A percentile compares a stretch with the other conserved stretches of the same genome.
Evolutionary conservation across 2,113 vertebrate genomes (phyloP).

Genomic region (Nibea albiflora): DNA sequence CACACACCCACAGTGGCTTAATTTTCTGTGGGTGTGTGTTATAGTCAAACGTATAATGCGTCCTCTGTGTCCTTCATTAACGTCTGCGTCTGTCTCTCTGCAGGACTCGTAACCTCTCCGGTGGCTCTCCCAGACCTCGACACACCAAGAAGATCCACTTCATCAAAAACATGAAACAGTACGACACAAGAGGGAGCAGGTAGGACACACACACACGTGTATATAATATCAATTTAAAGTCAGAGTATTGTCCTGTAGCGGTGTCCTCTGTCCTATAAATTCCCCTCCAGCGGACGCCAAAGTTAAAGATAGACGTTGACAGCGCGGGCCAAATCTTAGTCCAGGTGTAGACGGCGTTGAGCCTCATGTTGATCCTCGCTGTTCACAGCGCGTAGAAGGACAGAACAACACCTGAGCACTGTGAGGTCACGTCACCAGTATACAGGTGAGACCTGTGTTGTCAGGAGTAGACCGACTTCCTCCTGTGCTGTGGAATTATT

Average conservation of each 20-base stretch:
- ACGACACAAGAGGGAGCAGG: slow-evolving; percentile 97
- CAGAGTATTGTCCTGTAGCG: too few species aligned
- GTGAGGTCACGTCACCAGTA: neutral
- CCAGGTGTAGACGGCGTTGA: neutral
- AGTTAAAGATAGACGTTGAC: neutral
- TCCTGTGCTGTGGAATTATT: neutral
- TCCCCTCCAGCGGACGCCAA: neutral
- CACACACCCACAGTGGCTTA: neutral
- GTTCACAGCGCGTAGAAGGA: neutral
- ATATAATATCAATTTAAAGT: neutral
- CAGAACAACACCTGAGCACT: neutral
- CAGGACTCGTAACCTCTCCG: slow-evolving; percentile 89
- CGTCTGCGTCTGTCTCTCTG: neutral
- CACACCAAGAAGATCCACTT: slow-evolving; percentile 95
- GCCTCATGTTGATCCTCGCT: slow-evolving; percentile 14
- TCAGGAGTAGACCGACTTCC: neutral
- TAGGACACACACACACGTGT: slow-evolving; percentile 64
- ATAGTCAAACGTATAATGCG: neutral
- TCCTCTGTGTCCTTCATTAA: neutral
- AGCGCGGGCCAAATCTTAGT: neutral
- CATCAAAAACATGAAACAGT: slow-evolving; percentile 98
- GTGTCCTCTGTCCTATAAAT: neutral
- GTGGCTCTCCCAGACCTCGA: slow-evolving; percentile 90
- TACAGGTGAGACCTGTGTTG: neutral
- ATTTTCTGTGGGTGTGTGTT: neutral